Evolutionary conservation across 2,888 invertebrate species (phyloP), one percentile per base, ranked within the genome.

Genomic region (Quadroppia sp.): DNA sequence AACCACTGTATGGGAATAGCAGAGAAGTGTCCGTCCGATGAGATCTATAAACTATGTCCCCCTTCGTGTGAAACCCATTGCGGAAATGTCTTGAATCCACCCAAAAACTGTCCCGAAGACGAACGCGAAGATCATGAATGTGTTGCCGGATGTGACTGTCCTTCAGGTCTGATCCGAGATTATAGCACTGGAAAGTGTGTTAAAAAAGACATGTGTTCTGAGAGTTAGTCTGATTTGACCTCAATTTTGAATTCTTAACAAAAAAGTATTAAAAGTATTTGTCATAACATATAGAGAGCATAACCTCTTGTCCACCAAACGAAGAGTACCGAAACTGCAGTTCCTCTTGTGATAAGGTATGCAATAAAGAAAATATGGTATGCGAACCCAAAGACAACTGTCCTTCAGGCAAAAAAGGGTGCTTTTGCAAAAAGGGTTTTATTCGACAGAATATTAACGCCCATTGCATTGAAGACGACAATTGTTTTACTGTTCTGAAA

Each of bases 11-110:
- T 45, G 9, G n/a, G 69, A 69, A 64, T 64, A 69, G 69, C 69
- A 69, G 69, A 69, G 69, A 69, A 25, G 25, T 69, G 69, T 69
- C 69, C 69, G 42, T 20, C 45, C 69, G 23, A 69, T 45, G 69
- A 69, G 40, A 45, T 69, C 11, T 69, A 25, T 23, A 69, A 28
- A 28, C 25, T 69, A 25, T 69, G 69, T 28, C 69, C 42, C 2
- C 40, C 42, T 25, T 69, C 69, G 2, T 69, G 69, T 45, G 69
- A 69, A 23, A 69, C 45, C 36, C 69, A 69, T 45, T 69, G 69
- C 45, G 69, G 69, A 23, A 69, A 69, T 69, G 15, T 45, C 20
- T 20, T 40, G 1, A 17, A 45, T 2, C 17, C 45, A 1, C 69
- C 69, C 1, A 45, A 69, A 69, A 15, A 40, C 0, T 69, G 69